Evolutionary conservation across 2,113 vertebrate genomes (phyloP), one percentile per base, ranked within the genome.

Genomic region (Megalops atlanticus): DNA sequence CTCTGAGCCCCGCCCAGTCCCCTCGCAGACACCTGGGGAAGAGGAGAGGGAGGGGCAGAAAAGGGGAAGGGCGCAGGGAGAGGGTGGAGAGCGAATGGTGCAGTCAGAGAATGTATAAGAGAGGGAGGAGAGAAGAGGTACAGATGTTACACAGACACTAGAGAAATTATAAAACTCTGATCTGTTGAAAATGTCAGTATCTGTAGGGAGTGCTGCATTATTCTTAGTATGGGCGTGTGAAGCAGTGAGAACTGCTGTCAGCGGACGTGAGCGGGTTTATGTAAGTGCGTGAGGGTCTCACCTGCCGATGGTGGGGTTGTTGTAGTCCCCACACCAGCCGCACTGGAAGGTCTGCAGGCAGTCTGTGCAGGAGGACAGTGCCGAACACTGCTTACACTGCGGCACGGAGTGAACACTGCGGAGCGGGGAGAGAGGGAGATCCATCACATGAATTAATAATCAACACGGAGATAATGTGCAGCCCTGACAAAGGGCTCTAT

Each of bases 301-400:
- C 96, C 96, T 95, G 84, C 96, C 96, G 78, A 97, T 94, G 0
- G 95, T 98, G n/a, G 96, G 96, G 88, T 98, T 98, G 88, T 95
- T 96, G 79, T 95, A 93, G n/a, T 97, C 96, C 8, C 96, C 96
- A 36, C 96, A 98, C 96, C 96, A 98, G 87, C 96, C 96, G 0
- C 96, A 98, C 89, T 96, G 96, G 11, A 97, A 96, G 18, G 94
- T 96, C 85, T 94, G 93, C 87, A 97, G 87, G 80, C 96, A 98
- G 76, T 96, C 95, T 0, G 92, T 93, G 81, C 96, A 98, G 3
- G 92, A 93, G 85, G 90, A 92, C 83, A 95, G 91, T 74, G 91
- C 89, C 21, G 94, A 92, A 2, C 96, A 98, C 77, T 95, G 95
- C 80, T 95, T 95, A 90, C 96, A 97, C 84, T 96, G 94, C 0